phyloP scores from a whole-genome alignment of 2,113 vertebrate genomes.

The Stegastes partitus region DNA sequence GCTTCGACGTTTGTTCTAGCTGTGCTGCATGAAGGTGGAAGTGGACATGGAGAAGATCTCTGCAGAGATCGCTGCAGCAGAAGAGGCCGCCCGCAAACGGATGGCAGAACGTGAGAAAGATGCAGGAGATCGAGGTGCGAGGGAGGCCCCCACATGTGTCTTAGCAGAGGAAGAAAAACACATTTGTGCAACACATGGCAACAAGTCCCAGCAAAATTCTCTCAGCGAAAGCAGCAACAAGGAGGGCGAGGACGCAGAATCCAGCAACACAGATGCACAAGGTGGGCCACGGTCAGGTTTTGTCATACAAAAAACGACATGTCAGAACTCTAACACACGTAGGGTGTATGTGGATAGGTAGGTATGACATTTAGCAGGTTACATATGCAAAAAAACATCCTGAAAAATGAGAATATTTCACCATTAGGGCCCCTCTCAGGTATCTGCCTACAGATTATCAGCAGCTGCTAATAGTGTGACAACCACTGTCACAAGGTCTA shows the following conservation, averaged over 20 bases:
- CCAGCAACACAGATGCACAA: slow-evolving; percentile 44
- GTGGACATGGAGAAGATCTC: slow-evolving; percentile 99
- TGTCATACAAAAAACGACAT: too few species aligned
- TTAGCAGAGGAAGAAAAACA: slow-evolving; percentile 81
- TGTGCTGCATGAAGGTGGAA: slow-evolving; percentile 97
- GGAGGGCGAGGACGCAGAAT: slow-evolving; percentile 62
- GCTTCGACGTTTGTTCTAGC: slow-evolving; percentile 71
- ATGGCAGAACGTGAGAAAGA: slow-evolving; percentile 94
- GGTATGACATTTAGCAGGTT: too few species aligned
- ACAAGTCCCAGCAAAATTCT: slow-evolving; percentile 63
- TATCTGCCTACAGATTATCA: too few species aligned
- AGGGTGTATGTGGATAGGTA: too few species aligned
- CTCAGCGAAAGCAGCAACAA: slow-evolving; percentile 60
- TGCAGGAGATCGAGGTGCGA: slow-evolving; percentile 85
- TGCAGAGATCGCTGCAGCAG: slow-evolving; percentile 95
- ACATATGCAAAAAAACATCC: too few species aligned
- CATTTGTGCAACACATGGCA: slow-evolving; percentile 73
- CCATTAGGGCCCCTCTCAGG: too few species aligned
- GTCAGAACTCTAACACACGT: too few species aligned
- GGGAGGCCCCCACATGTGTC: slow-evolving; percentile 80
- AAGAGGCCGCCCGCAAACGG: slow-evolving; percentile 93
- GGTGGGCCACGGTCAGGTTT: slow-evolving; percentile 49
- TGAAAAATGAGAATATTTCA: too few species aligned
- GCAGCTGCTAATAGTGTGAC: too few species aligned
- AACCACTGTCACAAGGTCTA: too few species aligned